Evolutionary conservation across 64 coral and sea anemone species (phyloP).

Genomic region (Montipora sp.): DNA sequence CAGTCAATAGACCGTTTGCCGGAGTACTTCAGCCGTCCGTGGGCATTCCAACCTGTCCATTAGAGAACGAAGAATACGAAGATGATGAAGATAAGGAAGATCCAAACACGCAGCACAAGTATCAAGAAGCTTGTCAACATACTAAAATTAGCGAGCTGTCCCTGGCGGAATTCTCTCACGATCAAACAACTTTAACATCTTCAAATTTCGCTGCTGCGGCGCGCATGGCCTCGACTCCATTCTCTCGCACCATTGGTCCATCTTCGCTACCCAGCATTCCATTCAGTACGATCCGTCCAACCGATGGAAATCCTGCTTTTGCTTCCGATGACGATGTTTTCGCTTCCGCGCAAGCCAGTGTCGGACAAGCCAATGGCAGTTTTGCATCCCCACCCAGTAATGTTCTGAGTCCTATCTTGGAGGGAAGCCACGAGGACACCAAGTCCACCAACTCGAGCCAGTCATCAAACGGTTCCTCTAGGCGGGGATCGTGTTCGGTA

Average conservation of each 20-base stretch:
- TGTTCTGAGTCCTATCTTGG: constrained; percentile 92
- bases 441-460: constrained; percentile 73
- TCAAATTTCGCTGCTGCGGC: constrained; percentile 72
- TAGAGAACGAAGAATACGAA: constrained; percentile 59
- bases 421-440: constrained; percentile 88
- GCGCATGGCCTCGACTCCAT: constrained; percentile 87
- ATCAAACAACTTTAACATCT: constrained; percentile 54
- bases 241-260: constrained; percentile 20
- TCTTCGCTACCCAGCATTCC: constrained; percentile 56
- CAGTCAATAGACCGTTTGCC: constrained; percentile 33
- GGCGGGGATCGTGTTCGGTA: constrained; percentile 35
- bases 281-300: constrained; percentile 70
- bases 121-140: not conserved
- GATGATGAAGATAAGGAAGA: constrained; percentile 28
- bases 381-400: constrained; percentile 81
- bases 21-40: constrained; percentile 87
- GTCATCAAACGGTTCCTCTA: constrained; percentile 53
- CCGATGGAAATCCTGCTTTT: constrained; percentile 39
- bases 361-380: constrained; percentile 23
- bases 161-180: constrained; percentile 61
- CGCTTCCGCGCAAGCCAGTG: not conserved
- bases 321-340: constrained; percentile 15
- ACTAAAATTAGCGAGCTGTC: constrained; percentile 66
- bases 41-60: constrained; percentile 81
- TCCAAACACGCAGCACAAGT: not conserved